phyloP scores from a whole-genome alignment of 2,113 vertebrate genomes.

The Microcebus jonahi region DNA sequence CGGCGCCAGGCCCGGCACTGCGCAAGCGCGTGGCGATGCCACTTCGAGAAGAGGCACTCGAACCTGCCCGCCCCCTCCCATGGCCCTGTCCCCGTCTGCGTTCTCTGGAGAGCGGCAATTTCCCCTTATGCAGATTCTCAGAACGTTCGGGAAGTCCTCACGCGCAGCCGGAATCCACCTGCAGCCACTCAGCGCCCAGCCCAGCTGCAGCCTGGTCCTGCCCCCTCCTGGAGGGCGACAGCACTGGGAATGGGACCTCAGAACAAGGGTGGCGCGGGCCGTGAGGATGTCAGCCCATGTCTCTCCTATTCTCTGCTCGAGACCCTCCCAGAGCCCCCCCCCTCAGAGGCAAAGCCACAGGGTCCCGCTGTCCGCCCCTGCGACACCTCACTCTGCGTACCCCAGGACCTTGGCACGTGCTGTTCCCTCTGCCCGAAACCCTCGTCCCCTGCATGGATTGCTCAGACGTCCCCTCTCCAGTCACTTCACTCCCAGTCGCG shows the following conservation, averaged over 20 bases:
- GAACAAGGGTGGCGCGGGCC: background rate
- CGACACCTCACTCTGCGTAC: fast-evolving
- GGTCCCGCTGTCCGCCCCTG: background rate
- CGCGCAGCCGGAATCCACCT: background rate
- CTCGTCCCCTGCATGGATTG: background rate
- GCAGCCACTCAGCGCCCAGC: slow-evolving; percentile 11
- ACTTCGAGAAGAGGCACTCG: background rate
- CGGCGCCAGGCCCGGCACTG: background rate
- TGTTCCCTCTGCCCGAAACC: background rate
- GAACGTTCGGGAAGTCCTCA: slow-evolving; percentile 7
- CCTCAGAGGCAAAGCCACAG: background rate
- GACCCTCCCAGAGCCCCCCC: background rate
- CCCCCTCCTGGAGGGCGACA: background rate
- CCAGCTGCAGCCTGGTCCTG: background rate
- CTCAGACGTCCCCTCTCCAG: background rate
- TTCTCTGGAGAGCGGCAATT: background rate
- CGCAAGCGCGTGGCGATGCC: fast-evolving
- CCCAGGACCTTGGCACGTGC: background rate
- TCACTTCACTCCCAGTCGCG: background rate
- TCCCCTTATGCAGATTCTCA: background rate
- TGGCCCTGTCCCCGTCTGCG: background rate
- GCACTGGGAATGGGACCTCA: fast-evolving
- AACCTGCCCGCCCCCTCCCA: background rate
- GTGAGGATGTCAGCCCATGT: background rate
- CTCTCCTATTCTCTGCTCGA: fast-evolving